Conservation (phyloP, 2,888 invertebrate species). For the Erannis defoliaria region DNA sequence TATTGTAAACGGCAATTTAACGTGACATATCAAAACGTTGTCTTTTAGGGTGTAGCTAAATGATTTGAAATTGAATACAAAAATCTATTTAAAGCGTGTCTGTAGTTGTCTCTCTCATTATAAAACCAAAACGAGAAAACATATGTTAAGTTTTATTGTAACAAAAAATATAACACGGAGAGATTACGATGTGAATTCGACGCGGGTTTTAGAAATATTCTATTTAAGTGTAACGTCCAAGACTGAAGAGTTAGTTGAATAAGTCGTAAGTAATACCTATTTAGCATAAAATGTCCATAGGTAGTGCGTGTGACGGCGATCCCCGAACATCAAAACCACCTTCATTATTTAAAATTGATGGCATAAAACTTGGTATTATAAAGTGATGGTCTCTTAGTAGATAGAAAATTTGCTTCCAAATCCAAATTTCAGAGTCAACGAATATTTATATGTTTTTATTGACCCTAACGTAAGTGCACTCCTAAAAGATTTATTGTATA, state of each 20-base stretch:
- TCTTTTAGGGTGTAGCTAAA: slow-evolving; percentile 46
- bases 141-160: slow-evolving; percentile 49
- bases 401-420: slow-evolving; percentile 75
- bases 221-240: slow-evolving; percentile 86
- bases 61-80: slow-evolving; percentile 40
- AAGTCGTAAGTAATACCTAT: slow-evolving; percentile 83
- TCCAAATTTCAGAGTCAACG: slow-evolving; percentile 80
- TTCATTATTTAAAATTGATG: slow-evolving; percentile 47
- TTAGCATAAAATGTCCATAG: slow-evolving; percentile 85
- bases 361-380: slow-evolving; percentile 36
- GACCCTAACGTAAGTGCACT: slow-evolving; percentile 64
- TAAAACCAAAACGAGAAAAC: slow-evolving; percentile 49
- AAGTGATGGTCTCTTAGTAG: slow-evolving; percentile 58
- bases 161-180: slow-evolving; percentile 49
- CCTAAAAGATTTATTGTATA: slow-evolving; percentile 46
- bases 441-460: slow-evolving; percentile 82
- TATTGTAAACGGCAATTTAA: slow-evolving; percentile 43
- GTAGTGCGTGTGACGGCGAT: slow-evolving; percentile 70
- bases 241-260: slow-evolving; percentile 85
- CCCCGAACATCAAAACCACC: slow-evolving; percentile 51
- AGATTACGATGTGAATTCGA: slow-evolving; percentile 72
- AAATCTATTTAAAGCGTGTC: slow-evolving; percentile 55
- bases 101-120: slow-evolving; percentile 41
- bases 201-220: slow-evolving; percentile 83
- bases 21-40: slow-evolving; percentile 49